Evolutionary conservation across 2,797 vertebrate genomes (phyloP), one percentile per base, ranked within the genome.

Genomic region (Bufotes viridis): DNA sequence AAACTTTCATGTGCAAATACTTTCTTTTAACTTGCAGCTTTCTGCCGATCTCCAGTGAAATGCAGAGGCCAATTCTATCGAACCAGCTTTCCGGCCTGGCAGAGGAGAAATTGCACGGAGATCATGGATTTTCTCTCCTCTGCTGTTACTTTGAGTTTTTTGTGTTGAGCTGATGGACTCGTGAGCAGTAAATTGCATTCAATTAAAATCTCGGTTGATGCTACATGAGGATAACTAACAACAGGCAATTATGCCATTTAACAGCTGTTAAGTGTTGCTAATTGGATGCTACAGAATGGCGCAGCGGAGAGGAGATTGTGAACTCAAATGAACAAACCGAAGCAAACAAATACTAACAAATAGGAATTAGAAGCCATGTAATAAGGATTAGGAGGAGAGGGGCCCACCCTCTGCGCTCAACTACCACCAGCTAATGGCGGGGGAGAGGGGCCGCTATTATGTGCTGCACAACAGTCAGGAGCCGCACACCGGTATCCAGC

Each of bases 121-220:
- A 82, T 67, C 78, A 89, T 86, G 84, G 88, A 89, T 89, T 86
- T 86, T 89, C 83, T 85, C n/a, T 72, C 8, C 13, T 74, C 29
- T 76, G 65, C 22, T 49, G n/a, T 82, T 81, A 81, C 84, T 86
- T 61, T 70, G 78, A 78, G 74, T 82, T 79, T 85, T 88, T 42
- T 75, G 69, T 67, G 17, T 57, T 20, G 72, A 57, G 78, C 84
- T 70, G 84, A 89, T 83, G 88, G 88, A 89, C 88, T 82, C 65
- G 80, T 86, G 84, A 82, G 88, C 88, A 86, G 84, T 89, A 89
- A 89, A 89, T 89, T 89, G 88, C 88, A 83, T 89, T 89, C 88
- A 89, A 89, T 89, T 89, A 89, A 86, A 89, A 86, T 83, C 80
- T 89, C 61, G 78, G 58, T 89, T 86, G 88, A 89, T 89, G 79